Evolutionary conservation across 2,888 invertebrate species (phyloP).

Genomic region (Branchellion lobata): DNA sequence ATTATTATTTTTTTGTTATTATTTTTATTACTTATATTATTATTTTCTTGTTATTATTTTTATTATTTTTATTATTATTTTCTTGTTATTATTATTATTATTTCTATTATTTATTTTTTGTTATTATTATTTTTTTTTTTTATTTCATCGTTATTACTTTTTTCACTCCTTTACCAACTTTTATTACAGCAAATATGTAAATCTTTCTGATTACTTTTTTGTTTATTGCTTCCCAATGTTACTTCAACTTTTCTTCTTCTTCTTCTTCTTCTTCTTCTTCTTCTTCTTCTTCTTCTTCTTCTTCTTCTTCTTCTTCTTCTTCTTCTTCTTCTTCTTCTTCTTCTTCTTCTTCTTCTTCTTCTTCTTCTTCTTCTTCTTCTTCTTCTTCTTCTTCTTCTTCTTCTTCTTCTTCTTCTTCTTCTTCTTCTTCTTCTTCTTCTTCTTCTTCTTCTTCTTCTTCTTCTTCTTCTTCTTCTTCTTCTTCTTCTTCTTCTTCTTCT

Average conservation of each 20-base stretch:
- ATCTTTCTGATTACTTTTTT: not conserved
- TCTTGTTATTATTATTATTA: no score
- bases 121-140: no score
- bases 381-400: not conserved
- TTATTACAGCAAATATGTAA: no score
- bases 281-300: not conserved
- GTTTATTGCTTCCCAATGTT: not conserved
- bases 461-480: not conserved
- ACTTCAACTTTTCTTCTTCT: not conserved
- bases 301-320: not conserved
- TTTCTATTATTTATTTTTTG: no score
- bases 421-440: not conserved
- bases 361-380: not conserved
- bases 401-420: not conserved
- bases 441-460: not conserved
- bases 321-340: not conserved
- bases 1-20: no score
- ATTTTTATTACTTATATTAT: no score
- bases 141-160: no score
- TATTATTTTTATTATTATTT: no score
- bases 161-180: no score
- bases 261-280: not conserved
- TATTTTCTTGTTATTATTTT: no score
- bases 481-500: not conserved
- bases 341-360: not conserved